Percentiles rank a stretch among this genome's conserved stretches.
These are phyloP conservation scores for Mola mola DNA, from an alignment of 2,113 vertebrate species.

Conservation along the genomic window DNA sequence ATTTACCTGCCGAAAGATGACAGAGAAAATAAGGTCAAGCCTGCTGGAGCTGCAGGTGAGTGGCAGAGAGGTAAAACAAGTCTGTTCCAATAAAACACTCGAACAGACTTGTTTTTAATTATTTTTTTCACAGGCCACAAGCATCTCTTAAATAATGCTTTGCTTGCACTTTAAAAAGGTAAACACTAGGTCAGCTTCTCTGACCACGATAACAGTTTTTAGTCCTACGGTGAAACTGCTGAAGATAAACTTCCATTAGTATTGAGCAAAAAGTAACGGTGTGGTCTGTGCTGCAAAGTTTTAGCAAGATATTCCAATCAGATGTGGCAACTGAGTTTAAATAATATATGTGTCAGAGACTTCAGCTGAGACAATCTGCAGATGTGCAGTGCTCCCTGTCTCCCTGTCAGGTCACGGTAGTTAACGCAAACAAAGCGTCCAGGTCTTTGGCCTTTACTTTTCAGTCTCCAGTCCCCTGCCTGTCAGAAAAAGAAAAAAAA, in stretches of 20 bases:
- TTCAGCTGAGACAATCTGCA: constrained; percentile 15
- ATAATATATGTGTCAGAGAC: constrained; percentile 28
- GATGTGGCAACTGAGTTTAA: constrained; percentile 5
- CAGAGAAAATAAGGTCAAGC: no score
- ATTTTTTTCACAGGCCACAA: no score
- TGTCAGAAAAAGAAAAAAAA: constrained; percentile 54
- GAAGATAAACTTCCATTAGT: not conserved
- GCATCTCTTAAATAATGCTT: no score
- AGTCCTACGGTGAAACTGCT: no score
- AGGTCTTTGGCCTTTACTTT: constrained; percentile 54
- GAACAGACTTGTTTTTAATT: no score
- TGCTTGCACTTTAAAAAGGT: no score
- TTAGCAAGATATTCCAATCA: not conserved
- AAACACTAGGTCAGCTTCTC: no score
- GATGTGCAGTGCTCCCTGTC: not conserved
- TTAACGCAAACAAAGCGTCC: constrained; percentile 51
- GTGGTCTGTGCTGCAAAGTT: not conserved
- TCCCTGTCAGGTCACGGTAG: constrained; percentile 49
- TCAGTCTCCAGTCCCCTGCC: constrained; percentile 33
- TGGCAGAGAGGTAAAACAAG: no score
- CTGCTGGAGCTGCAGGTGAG: no score
- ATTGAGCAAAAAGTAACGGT: not conserved
- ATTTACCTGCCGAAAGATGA: no score
- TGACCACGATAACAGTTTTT: no score
- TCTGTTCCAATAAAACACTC: no score